Evolutionary conservation across 2,888 invertebrate genomes (phyloP), one percentile per base, ranked within the genome.

Genomic region (Caradrina kadenii): DNA sequence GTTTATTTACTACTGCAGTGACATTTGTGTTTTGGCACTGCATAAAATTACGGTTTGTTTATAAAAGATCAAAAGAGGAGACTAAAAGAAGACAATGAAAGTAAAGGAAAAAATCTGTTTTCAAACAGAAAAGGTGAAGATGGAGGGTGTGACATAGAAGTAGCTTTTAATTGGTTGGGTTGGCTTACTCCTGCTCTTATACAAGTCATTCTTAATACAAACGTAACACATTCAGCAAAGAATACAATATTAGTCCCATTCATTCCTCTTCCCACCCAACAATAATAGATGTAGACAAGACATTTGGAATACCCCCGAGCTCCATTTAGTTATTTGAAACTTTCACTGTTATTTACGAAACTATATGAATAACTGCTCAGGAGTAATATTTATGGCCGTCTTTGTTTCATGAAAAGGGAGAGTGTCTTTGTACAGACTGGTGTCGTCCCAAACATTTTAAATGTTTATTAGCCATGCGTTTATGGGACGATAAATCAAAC

Each of bases 301-400:
- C 73, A 63, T 73, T 81, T 82, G 78, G 80, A 80, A 60, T 58
- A 58, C 52, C 56, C 56, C 81, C 81, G 81, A 82, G 75, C 61
- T 52, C 7, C 35, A 42, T 67, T 65, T 59, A 45, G 66, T 66
- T 42, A 69, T 62, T 68, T 66, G 54, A 53, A 77, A 80, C 78
- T 80, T 82, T 80, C 78, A 69, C 80, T 82, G 55, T 58, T 65
- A 77, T 73, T 81, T 58, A 45, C 35, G 56, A 63, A 68, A 71
- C 11, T 63, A 7, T 76, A 45, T 73, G 59, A 60, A 66, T 73
- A 61, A 69, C 58, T 58, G 49, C 60, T 67, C 19, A 60, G 53
- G 61, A 64, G 55, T 56, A 52, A 53, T 5, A 48, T 65, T 70
- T 69, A 73, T 73, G n/a, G 26, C 53, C 19, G 39, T 39, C 45